These are phyloP conservation scores for Thera britannica DNA, from an alignment of 2,888 invertebrate genomes.

Conservation along the genomic window DNA sequence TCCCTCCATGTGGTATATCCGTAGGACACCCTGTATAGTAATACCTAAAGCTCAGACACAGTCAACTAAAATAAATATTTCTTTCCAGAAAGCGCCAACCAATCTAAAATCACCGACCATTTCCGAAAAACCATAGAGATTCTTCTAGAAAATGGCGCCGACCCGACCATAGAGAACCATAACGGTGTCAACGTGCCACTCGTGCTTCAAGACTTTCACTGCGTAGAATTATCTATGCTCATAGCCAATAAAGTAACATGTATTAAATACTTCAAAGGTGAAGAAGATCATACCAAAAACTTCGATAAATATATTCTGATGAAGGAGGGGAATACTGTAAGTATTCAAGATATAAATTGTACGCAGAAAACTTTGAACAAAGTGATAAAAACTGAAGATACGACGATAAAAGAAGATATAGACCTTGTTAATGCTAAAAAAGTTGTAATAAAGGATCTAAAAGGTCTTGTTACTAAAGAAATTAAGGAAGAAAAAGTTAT, in stretches of 20 bases:
- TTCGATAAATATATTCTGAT: slow-evolving; percentile 54
- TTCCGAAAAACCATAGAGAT: slow-evolving; percentile 68
- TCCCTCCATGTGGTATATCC: too few species aligned
- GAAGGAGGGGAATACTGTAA: slow-evolving; percentile 50
- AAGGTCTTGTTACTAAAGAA: too few species aligned
- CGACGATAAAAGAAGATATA: background rate
- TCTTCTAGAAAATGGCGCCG: slow-evolving; percentile 70
- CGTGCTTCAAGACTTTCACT: slow-evolving; percentile 70
- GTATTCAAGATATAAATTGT: slow-evolving; percentile 30
- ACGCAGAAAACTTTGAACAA: background rate
- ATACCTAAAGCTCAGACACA: too few species aligned
- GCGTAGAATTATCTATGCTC: slow-evolving; percentile 57
- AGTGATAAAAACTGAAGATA: background rate
- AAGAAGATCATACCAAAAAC: slow-evolving; percentile 21
- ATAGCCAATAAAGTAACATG: slow-evolving; percentile 59
- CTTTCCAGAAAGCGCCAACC: slow-evolving; percentile 62
- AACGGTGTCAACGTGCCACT: slow-evolving; percentile 71
- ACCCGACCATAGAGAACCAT: slow-evolving; percentile 73
- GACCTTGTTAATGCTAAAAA: background rate
- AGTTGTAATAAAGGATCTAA: background rate
- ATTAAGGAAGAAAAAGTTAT: background rate
- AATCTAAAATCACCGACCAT: slow-evolving; percentile 56
- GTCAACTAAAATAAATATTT: background rate
- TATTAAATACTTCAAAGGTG: slow-evolving; percentile 41
- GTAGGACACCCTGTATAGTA: too few species aligned